Conservation (phyloP, 2,888 invertebrate genomes). For the Pyrochroa serraticornis region DNA sequence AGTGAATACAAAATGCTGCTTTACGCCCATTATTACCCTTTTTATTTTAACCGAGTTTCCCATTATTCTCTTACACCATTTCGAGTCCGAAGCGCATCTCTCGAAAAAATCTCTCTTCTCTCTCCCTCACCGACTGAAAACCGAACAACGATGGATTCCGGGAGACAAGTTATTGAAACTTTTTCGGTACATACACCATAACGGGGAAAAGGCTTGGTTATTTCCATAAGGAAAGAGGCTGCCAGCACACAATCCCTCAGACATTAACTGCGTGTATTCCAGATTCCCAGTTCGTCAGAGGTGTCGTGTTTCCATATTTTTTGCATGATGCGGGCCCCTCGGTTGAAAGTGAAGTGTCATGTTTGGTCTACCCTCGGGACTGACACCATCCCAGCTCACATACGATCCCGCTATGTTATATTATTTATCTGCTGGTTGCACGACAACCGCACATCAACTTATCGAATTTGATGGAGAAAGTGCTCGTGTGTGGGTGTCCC, state of each 20-base stretch:
- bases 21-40: conserved; percentile 44
- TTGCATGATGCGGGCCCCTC: conserved; percentile 48
- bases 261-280: conserved; percentile 6
- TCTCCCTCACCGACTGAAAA: background rate
- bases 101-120: conserved; percentile 9
- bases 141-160: conserved; percentile 1
- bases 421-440: conserved; percentile 47
- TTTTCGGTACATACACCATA: background rate
- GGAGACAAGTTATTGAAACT: conserved; percentile 6
- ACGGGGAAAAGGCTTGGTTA: background rate
- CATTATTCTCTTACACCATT: conserved; percentile 12
- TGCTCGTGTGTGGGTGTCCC: conserved; percentile 30
- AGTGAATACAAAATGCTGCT: conserved; percentile 45
- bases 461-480: conserved; percentile 43
- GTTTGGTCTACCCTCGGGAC: conserved; percentile 53
- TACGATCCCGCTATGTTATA: conserved; percentile 42
- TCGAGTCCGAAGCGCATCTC: conserved; percentile 10
- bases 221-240: background rate
- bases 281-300: conserved; percentile 38
- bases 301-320: conserved; percentile 55
- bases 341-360: conserved; percentile 58
- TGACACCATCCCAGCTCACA: conserved; percentile 39
- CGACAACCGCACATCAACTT: conserved; percentile 43
- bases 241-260: conserved; percentile 2
- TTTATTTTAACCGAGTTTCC: conserved; percentile 19